phyloP scores from a whole-genome alignment of 2,797 vertebrate species.

The Sparus aurata region DNA sequence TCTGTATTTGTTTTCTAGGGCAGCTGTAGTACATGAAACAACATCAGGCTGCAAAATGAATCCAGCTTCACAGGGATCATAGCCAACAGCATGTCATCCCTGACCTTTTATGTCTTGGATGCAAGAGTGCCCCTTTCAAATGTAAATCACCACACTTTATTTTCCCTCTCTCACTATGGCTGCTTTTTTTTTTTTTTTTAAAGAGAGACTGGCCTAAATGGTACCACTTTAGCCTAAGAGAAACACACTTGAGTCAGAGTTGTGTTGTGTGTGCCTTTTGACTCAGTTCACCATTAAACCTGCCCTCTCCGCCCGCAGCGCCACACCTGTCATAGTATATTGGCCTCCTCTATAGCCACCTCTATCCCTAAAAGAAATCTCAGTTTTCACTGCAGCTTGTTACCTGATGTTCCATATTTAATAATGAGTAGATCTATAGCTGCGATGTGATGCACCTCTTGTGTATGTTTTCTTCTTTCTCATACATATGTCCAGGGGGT shows the following conservation, averaged over 20 bases:
- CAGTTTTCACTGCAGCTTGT: background rate
- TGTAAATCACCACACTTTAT: slow-evolving; percentile 50
- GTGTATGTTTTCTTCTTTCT: background rate
- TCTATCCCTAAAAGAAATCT: background rate
- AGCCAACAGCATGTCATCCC: slow-evolving; percentile 23
- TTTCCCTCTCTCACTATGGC: slow-evolving; percentile 3
- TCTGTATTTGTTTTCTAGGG: background rate
- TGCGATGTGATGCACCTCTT: background rate
- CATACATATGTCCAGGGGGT: background rate
- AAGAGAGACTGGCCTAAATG: slow-evolving; percentile 28
- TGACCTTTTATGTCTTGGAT: slow-evolving; percentile 54
- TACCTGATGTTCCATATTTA: slow-evolving; percentile 1
- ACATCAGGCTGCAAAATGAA: slow-evolving; percentile 28
- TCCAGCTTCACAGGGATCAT: slow-evolving; percentile 33
- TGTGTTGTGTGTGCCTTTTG: slow-evolving; percentile 8
- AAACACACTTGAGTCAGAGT: slow-evolving; percentile 21
- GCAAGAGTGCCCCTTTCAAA: slow-evolving; percentile 56
- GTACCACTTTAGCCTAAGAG: slow-evolving; percentile 25
- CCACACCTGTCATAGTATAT: background rate
- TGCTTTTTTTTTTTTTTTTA: background rate
- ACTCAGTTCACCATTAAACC: slow-evolving; percentile 14
- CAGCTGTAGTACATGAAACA: slow-evolving; percentile 18
- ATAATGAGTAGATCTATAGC: background rate
- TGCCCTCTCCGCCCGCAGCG: background rate
- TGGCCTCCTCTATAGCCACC: background rate